Conservation (phyloP, 2,113 vertebrate genomes). For the Halichoeres trimaculatus region DNA sequence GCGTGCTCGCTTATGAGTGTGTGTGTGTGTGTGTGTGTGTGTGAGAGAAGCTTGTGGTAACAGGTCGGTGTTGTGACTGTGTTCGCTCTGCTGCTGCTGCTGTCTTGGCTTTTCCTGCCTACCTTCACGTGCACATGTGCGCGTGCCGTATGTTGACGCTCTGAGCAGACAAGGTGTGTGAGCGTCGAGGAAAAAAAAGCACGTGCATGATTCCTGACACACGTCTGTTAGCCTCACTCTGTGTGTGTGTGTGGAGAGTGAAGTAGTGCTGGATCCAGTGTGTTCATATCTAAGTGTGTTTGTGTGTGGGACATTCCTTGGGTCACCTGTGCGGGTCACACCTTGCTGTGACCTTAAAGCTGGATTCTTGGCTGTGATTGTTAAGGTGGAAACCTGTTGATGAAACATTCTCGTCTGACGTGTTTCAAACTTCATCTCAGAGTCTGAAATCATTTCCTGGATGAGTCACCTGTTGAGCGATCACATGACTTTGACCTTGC, state of each 20-base stretch:
- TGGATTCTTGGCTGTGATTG: neutral
- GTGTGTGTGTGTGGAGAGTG: conserved; percentile 19
- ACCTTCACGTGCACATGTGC: conserved; percentile 21
- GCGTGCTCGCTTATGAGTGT: neutral
- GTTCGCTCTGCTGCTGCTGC: conserved; percentile 12
- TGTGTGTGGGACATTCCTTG: conserved; percentile 45
- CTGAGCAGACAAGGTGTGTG: conserved; percentile 31
- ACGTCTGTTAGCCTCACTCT: conserved; percentile 56
- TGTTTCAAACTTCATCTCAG: no score
- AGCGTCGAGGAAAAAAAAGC: conserved; percentile 71
- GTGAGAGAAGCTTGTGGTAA: conserved; percentile 65
- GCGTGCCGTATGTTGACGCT: conserved; percentile 68
- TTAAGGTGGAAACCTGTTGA: conserved; percentile 16
- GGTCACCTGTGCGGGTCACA: conserved; percentile 23
- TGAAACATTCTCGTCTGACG: no score
- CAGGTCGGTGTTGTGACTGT: conserved; percentile 68
- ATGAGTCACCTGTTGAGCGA: no score
- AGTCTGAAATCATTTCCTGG: no score
- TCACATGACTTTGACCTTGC: no score
- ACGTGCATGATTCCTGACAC: conserved; percentile 46
- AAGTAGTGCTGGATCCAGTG: conserved; percentile 15
- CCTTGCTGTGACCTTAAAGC: conserved; percentile 16
- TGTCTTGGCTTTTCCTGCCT: neutral
- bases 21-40: neutral
- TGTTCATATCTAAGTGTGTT: conserved; percentile 24